Conservation (phyloP, 2,113 vertebrate species). For the Micromys minutus region DNA sequence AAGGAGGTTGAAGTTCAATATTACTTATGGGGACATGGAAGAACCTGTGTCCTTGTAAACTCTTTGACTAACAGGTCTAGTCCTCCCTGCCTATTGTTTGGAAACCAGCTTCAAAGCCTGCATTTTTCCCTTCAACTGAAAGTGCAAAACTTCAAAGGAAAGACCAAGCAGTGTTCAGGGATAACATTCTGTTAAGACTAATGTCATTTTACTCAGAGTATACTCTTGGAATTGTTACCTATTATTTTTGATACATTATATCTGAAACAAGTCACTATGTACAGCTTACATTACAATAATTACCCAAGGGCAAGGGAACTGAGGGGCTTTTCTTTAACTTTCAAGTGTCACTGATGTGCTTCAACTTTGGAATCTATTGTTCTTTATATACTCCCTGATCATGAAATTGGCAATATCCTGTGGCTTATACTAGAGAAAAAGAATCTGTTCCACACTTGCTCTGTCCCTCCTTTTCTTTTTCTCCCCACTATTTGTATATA, state of each 20-base stretch:
- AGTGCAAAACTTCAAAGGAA: not conserved
- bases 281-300: not conserved
- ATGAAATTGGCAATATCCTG: not conserved
- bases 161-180: not conserved
- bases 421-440: not conserved
- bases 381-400: not conserved
- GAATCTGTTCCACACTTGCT: not conserved
- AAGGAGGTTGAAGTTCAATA: not conserved
- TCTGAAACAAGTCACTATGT: not conserved
- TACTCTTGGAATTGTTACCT: too few relatives aligned
- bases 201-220: not conserved
- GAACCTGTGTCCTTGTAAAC: not conserved
- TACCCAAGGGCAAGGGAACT: not conserved
- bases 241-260: not conserved
- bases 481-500: not conserved
- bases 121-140: not conserved
- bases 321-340: not conserved
- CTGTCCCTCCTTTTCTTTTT: not conserved
- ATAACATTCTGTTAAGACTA: not conserved
- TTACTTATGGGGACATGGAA: not conserved
- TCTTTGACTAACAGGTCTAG: not conserved
- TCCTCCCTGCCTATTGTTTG: not conserved
- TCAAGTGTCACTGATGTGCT: fast-evolving
- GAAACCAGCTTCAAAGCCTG: too few relatives aligned
- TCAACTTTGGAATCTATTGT: not conserved